These are phyloP conservation scores for Zhengitettix transpicula DNA, from an alignment of 2,888 invertebrate species.

Conservation along the genomic window DNA sequence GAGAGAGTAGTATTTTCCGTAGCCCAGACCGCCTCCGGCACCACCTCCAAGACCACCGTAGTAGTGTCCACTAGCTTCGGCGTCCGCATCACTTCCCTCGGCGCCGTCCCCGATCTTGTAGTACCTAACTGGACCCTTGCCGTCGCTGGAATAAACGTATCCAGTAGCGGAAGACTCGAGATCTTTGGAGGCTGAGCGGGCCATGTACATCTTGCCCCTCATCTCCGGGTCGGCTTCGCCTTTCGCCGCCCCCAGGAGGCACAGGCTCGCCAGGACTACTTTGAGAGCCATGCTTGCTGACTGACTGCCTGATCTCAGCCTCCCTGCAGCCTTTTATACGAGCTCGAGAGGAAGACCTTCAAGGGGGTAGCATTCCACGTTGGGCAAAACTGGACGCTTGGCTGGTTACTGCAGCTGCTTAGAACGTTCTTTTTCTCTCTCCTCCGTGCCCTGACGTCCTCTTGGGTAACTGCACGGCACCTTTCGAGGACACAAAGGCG, in stretches of 20 bases:
- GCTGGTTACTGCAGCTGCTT: neutral
- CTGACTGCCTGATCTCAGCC: neutral
- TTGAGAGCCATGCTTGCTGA: too few relatives aligned
- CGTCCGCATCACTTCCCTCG: conserved; percentile 4
- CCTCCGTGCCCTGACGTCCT: too few relatives aligned
- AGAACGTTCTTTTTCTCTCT: too few relatives aligned
- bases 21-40: neutral
- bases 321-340: neutral
- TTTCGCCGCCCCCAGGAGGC: neutral
- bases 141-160: conserved; percentile 29
- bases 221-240: conserved; percentile 4
- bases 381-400: neutral
- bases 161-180: conserved; percentile 41
- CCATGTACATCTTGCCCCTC: conserved; percentile 31
- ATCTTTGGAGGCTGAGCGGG: conserved; percentile 37
- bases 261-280: neutral
- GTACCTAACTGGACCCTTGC: conserved; percentile 31
- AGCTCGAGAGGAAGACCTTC: neutral
- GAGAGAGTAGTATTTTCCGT: neutral
- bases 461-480: too few relatives aligned
- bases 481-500: too few relatives aligned
- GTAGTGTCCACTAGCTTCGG: neutral
- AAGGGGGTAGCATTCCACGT: neutral
- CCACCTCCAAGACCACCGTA: neutral
- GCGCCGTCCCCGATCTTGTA: conserved; percentile 31